Base-by-base conservation (phyloP, 2,113 vertebrate genomes). In the Seriola quinqueradiata region DNA sequence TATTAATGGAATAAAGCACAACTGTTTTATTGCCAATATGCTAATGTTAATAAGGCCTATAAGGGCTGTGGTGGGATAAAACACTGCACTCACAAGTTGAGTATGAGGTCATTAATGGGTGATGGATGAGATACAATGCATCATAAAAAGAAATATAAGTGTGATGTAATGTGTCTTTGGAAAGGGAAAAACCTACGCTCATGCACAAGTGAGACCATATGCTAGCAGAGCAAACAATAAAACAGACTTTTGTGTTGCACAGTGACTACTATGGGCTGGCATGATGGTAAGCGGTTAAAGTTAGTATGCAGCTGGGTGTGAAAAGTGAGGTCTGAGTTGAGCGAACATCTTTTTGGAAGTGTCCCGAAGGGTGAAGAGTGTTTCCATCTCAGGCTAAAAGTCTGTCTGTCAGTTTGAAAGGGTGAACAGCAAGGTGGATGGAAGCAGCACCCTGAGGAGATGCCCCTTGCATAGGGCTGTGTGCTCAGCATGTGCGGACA, bases 21-120 rank as follows among this genome's bases (percentile, higher is more conserved):
- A 84, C 81, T 83, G 66, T 65, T 91, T 89, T 90, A 90, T 83
- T 86, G 81, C 84, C 79, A 83, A 90, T 88, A 92, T 92, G 85
- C 72, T 73, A 90, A 87, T 87, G 67, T 68, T 71, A 84, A 75
- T 81, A 46, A 60, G 32, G 42, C 67, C 75, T 70, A 44, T 83
- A 83, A 46, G 55, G 74, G 60, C 65, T 55, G 36, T 32, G 21
- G 55, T 4, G 60, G 67, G 81, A 76, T 54, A 46, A 60, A 70
- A 16, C 11, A 14, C 75, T 73, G 17, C 64, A 76, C 48, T 64
- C 46, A 68, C 48, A 58, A 79, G 57, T 70, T 5, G 57, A 70
- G 76, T 76, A 59, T 82, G 71, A 67, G 73, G 77, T 86, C 68
- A 81, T 83, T 84, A 84, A 48, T 3, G 55, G 65, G 42, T 82